A percentile compares a stretch with the other conserved stretches of the same genome.
phyloP scores from a whole-genome alignment of 2,797 vertebrate species.

The Eremophila alpestris region DNA sequence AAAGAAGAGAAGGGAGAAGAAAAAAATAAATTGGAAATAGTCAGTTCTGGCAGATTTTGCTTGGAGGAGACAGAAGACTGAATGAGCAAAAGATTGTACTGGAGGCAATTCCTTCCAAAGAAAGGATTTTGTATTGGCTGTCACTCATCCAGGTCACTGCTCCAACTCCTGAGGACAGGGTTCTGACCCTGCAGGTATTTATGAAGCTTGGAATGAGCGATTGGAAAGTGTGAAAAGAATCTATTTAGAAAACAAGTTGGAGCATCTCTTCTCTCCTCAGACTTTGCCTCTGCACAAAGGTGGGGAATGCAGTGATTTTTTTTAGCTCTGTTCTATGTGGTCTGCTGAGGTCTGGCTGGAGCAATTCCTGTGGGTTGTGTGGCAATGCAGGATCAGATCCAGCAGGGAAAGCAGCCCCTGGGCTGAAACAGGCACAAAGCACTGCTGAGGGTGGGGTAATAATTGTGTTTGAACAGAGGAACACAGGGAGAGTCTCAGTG shows the following conservation, averaged over 20 bases:
- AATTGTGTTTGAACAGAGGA: background rate
- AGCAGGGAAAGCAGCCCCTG: background rate
- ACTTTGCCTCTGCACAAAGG: background rate
- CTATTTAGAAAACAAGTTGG: background rate
- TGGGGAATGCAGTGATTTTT: background rate
- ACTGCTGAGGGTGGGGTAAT: background rate
- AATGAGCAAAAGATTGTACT: constrained; percentile 54
- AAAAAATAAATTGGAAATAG: background rate
- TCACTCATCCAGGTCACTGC: constrained; percentile 31
- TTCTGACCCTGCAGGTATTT: constrained; percentile 52
- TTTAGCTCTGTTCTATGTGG: background rate
- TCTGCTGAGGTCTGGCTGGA: background rate
- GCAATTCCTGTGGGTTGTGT: background rate
- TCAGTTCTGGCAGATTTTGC: constrained; percentile 67
- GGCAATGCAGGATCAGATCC: background rate
- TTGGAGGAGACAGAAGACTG: constrained; percentile 47
- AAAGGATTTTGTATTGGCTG: constrained; percentile 24
- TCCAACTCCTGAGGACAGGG: constrained; percentile 4
- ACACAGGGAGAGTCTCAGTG: background rate
- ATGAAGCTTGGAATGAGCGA: background rate
- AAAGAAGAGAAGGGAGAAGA: background rate
- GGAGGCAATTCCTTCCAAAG: constrained; percentile 35
- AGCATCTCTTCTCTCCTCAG: background rate
- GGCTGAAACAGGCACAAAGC: background rate
- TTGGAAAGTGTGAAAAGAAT: background rate